Evolutionary conservation across 2,113 vertebrate species (phyloP).

Genomic region (Butastur rufipennis): DNA sequence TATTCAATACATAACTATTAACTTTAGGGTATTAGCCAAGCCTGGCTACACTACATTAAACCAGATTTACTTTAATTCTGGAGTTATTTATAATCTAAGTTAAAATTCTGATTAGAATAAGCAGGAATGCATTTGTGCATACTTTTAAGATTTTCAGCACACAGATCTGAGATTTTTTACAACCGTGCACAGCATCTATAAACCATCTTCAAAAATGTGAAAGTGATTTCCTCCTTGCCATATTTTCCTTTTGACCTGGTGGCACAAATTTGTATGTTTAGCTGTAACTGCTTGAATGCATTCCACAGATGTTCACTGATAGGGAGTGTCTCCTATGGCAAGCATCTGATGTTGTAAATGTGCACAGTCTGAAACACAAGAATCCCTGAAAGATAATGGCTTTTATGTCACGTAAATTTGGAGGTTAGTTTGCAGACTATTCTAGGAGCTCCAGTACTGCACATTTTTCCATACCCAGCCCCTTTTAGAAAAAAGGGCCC

Average conservation of each 20-base stretch:
- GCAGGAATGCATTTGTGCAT: neutral
- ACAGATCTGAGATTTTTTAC: neutral
- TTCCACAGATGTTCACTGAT: slow-evolving; percentile 9
- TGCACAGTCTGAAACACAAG: neutral
- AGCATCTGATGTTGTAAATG: slow-evolving; percentile 10
- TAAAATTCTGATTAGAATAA: neutral
- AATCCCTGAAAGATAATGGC: neutral
- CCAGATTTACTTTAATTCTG: neutral
- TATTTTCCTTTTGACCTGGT: neutral
- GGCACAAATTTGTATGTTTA: slow-evolving; percentile 7
- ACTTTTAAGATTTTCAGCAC: neutral
- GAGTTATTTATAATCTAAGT: neutral
- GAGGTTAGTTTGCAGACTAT: slow-evolving; percentile 34
- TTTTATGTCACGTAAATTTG: slow-evolving; percentile 19
- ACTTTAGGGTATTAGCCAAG: neutral
- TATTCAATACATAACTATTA: neutral
- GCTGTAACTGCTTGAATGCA: neutral
- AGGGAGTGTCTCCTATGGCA: neutral
- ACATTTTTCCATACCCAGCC: slow-evolving; percentile 19
- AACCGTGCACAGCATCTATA: neutral
- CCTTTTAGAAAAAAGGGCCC: slow-evolving; percentile 49
- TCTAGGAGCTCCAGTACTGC: slow-evolving; percentile 9
- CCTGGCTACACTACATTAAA: neutral
- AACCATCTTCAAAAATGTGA: neutral
- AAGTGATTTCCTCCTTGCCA: neutral